These are phyloP conservation scores for Eledona agricola DNA, from an alignment of 2,888 invertebrate genomes.

Conservation along the genomic window DNA sequence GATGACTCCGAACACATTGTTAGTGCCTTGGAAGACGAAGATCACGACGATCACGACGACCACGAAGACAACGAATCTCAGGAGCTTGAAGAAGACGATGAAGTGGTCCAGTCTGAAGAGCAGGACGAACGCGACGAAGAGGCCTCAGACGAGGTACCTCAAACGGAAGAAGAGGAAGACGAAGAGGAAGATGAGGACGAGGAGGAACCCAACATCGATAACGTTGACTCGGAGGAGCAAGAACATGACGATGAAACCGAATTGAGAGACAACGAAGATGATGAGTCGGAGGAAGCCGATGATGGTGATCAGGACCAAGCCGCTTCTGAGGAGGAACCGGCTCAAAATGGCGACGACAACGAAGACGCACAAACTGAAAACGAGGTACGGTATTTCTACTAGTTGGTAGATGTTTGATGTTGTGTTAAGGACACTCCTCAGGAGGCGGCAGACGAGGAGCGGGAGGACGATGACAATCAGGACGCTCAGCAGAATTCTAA, in stretches of 20 bases:
- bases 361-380: conserved; percentile 43
- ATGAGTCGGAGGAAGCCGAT: conserved; percentile 56
- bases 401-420: too few species aligned
- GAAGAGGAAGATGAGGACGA: conserved; percentile 33
- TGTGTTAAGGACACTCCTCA: conserved; percentile 43
- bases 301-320: too few species aligned
- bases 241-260: conserved; percentile 35
- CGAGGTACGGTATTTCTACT: too few species aligned
- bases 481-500: conserved; percentile 55
- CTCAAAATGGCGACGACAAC: conserved; percentile 42
- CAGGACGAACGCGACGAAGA: conserved; percentile 36
- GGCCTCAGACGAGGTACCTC: conserved; percentile 54
- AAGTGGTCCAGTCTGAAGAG: conserved; percentile 49
- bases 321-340: conserved; percentile 49
- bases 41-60: conserved; percentile 64
- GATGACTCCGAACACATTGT: conserved; percentile 48
- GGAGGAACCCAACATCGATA: conserved; percentile 34
- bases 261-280: conserved; percentile 41
- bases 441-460: conserved; percentile 41
- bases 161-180: conserved; percentile 48
- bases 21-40: conserved; percentile 57
- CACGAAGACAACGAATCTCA: conserved; percentile 47
- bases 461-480: conserved; percentile 39
- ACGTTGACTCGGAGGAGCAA: conserved; percentile 55
- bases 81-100: conserved; percentile 57